Base-by-base conservation (phyloP, 2,113 vertebrate species). In the Anguilla rostrata region DNA sequence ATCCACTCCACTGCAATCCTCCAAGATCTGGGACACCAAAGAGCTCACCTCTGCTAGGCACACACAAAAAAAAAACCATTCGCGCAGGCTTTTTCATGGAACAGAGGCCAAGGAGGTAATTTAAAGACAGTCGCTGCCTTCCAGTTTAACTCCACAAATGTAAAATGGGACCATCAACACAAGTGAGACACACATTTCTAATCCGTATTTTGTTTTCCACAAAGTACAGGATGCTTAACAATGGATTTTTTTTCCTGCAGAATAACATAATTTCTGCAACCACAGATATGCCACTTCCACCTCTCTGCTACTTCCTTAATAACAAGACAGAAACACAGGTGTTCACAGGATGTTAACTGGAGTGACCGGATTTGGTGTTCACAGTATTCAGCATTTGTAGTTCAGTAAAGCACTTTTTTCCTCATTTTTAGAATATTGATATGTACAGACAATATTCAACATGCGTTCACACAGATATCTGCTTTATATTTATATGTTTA, bases 341-440 rank as follows among this genome's bases (percentile, higher is more conserved):
- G 63, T 15, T 71, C 46, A 88, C 83, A 92, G 82, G 88, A 85
- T 90, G 56, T 20, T 40, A 92, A 91, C 91, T 29, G 85, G 86
- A 88, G 86, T 57, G 86, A 89, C 83, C 87, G 84, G 92, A 93
- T 95, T 96, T 95, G 93, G 93, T 94, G 89, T 94, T 95, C 94
- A 95, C 95, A 95, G 94, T 95, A 92, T 94, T 95, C 94, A 95
- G 95, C 94, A 94, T 92, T 90, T 90, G 93, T 94, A 94, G 94
- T 95, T 95, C 91, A 56, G 93, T 95, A 95, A 95, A 95, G 95
- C 94, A 95, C 94, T 94, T 96, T 88, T 92, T 91, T 87, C 88
- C 78, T 87, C 89, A 90, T 88, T 85, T 93, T 90, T 92, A 29
- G 92, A 85, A 85, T 88, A 84, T 87, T 91, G 86, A 89, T 85